These are phyloP conservation scores for Hypsibius dujardini DNA, from an alignment of 1,140 invertebrate genomes.

Conservation along the genomic window DNA sequence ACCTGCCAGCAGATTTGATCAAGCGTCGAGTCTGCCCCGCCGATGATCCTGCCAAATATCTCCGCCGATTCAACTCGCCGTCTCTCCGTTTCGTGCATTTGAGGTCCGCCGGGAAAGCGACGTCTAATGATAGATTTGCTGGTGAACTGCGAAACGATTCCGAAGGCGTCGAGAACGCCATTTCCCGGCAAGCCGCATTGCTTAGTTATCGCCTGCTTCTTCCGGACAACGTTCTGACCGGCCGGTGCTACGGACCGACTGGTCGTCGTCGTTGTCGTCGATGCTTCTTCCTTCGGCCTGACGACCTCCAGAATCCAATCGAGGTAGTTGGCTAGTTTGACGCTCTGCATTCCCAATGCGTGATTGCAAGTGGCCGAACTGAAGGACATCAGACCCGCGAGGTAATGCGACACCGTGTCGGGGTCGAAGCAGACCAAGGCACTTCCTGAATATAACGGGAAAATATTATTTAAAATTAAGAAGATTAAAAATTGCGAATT, in stretches of 20 bases:
- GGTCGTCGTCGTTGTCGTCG: not conserved
- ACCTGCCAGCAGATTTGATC: not conserved
- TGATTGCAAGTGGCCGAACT: not conserved
- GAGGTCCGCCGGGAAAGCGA: not conserved
- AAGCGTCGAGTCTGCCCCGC: not conserved
- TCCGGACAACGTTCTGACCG: not conserved
- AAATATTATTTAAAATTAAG: not conserved
- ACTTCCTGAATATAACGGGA: slow-evolving; percentile 1
- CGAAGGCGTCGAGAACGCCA: not conserved
- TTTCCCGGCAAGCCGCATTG: not conserved
- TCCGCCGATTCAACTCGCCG: not conserved
- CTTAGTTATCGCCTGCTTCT: not conserved
- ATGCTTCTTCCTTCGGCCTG: not conserved
- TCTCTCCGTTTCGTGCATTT: not conserved
- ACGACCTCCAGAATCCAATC: not conserved
- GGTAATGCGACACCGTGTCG: not conserved
- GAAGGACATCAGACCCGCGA: not conserved
- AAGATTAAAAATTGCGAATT: not conserved
- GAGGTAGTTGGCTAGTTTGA: not conserved
- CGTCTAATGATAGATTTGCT: not conserved
- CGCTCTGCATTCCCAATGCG: not conserved
- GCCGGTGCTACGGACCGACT: not conserved
- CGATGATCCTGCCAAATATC: not conserved
- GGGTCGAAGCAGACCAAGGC: slow-evolving; percentile 8
- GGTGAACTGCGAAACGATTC: not conserved